Evolutionary conservation across 2,888 invertebrate genomes (phyloP).

Genomic region (Protonemura montana): DNA sequence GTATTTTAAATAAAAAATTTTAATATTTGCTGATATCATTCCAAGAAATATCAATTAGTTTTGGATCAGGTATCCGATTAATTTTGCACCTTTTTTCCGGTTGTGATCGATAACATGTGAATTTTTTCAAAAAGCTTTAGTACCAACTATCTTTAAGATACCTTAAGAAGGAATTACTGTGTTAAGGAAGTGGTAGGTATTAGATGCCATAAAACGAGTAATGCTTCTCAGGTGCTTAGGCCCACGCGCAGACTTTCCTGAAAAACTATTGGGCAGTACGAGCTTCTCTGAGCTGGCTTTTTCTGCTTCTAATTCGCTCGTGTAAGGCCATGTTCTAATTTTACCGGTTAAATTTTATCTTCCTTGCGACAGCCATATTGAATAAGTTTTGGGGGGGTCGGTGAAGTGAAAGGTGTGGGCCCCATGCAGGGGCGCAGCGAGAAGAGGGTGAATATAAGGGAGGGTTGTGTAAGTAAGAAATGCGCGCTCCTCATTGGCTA

Average conservation of each 20-base stretch:
- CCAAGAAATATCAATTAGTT: too few relatives aligned
- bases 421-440: constrained; percentile 3
- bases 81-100: too few relatives aligned
- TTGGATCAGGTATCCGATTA: too few relatives aligned
- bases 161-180: background rate
- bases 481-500: constrained; percentile 33
- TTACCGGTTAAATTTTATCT: constrained; percentile 25
- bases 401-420: constrained; percentile 43
- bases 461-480: constrained; percentile 32
- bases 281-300: background rate
- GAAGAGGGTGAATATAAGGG: constrained; percentile 33
- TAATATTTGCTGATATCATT: too few relatives aligned
- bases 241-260: background rate
- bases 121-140: too few relatives aligned
- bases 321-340: background rate
- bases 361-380: constrained; percentile 45
- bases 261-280: background rate
- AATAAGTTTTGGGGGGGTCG: constrained; percentile 46
- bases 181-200: background rate
- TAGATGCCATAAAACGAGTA: background rate
- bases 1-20: too few relatives aligned
- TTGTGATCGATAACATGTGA: too few relatives aligned
- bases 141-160: background rate
- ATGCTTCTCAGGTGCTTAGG: background rate
- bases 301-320: background rate